Percentiles rank a stretch among this genome's conserved stretches.
Conservation (phyloP, 2,797 vertebrate species). For the Sylvia borin region DNA sequence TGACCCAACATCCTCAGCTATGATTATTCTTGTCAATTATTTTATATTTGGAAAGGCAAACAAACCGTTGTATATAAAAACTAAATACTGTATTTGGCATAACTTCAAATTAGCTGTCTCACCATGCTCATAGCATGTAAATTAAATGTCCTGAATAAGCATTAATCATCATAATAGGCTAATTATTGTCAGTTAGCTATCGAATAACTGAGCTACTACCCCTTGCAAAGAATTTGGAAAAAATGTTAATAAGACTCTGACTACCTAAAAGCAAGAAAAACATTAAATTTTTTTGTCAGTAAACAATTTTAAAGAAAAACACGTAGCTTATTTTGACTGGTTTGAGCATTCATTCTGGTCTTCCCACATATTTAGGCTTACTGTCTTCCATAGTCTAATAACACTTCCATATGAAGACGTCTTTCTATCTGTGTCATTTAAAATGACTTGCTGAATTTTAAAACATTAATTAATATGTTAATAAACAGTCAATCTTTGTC, state of each 20-base stretch:
- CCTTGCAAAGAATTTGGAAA: slow-evolving; percentile 2
- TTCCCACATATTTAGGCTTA: slow-evolving; percentile 46
- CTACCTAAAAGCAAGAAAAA: neutral
- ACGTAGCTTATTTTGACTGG: slow-evolving; percentile 72
- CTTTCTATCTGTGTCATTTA: slow-evolving; percentile 29
- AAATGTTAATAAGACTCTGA: neutral
- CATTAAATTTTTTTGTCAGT: neutral
- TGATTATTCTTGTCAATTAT: slow-evolving; percentile 85
- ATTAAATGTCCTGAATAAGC: slow-evolving; percentile 66
- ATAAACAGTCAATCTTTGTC: slow-evolving; percentile 53
- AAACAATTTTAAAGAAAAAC: neutral
- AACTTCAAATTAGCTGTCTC: slow-evolving; percentile 74
- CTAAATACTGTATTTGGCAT: slow-evolving; percentile 75
- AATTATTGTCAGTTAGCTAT: slow-evolving; percentile 71
- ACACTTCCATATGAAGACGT: neutral
- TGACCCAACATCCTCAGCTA: slow-evolving; percentile 62
- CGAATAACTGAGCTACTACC: slow-evolving; percentile 14
- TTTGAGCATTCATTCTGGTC: slow-evolving; percentile 29
- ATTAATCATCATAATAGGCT: slow-evolving; percentile 69
- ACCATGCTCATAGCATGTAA: slow-evolving; percentile 53
- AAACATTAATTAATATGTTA: slow-evolving; percentile 72
- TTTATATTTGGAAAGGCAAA: slow-evolving; percentile 79
- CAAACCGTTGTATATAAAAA: slow-evolving; percentile 78
- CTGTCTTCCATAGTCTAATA: slow-evolving; percentile 56
- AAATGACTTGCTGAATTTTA: slow-evolving; percentile 66